A percentile compares a stretch with the other conserved stretches of the same genome.
Conservation (phyloP, 2,113 vertebrate genomes). For the Mandrillus leucophaeus region DNA sequence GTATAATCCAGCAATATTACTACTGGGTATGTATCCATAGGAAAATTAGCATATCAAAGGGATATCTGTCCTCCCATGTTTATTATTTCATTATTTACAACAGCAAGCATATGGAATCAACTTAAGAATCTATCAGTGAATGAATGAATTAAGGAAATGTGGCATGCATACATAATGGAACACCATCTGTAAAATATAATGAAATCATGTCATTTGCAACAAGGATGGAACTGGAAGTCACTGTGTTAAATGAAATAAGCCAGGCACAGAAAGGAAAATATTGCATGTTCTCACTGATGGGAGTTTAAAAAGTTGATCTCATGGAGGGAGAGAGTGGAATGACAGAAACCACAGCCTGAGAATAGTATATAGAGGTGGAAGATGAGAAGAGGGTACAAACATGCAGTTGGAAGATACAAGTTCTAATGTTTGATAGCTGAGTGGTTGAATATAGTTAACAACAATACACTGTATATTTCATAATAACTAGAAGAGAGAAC, state of each 20-base stretch:
- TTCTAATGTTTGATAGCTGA: background rate
- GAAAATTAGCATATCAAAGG: background rate
- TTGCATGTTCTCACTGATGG: background rate
- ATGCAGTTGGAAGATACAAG: background rate
- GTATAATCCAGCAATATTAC: background rate
- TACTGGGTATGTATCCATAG: background rate
- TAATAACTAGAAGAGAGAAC: background rate
- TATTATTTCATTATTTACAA: background rate
- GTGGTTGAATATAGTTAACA: background rate
- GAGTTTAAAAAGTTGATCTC: background rate
- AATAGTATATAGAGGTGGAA: background rate
- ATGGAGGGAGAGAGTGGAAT: background rate
- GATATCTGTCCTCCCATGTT: background rate
- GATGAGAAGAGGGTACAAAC: background rate
- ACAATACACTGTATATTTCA: background rate
- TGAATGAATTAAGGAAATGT: background rate
- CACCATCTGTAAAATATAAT: background rate
- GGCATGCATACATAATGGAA: background rate
- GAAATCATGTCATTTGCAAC: background rate
- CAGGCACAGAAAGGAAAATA: background rate
- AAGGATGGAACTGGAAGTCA: background rate
- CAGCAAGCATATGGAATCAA: background rate
- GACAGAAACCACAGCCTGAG: background rate
- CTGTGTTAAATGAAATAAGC: background rate
- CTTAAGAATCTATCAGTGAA: background rate